Evolutionary conservation across 2,888 invertebrate species (phyloP), one percentile per base, ranked within the genome.

Genomic region (Nematopogon swammerdamellus): DNA sequence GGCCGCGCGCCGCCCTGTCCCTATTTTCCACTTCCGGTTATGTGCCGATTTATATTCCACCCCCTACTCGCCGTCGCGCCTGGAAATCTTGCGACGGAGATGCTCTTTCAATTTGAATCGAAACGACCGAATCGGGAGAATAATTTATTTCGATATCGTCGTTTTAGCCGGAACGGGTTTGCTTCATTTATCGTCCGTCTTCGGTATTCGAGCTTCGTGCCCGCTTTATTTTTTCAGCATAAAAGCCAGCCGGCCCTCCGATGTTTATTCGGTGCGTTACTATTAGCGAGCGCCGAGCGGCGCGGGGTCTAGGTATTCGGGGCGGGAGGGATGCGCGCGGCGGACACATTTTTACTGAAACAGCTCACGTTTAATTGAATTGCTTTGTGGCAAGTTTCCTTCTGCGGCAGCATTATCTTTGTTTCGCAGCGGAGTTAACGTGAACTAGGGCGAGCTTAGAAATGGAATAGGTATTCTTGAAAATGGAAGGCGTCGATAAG

Each of bases 31-130:
- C 72, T 73, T 71, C 74, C 73, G 71, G 75, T 76, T 79, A 79
- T 79, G 71, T 71, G 75, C 67, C 76, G 75, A 79, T 79, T 77
- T 79, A 79, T 79, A 77, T 79, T 79, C 77, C 70, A 73, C 70
- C 72, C 76, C 75, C 74, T 4, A 76, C 75, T 76, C 76, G 73
- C 75, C 72, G 76, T 67, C 77, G 72, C 77, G 72, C 42, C 42
- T 71, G 77, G 75, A 76, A 77, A 79, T 79, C 77, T 79, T 74
- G 73, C 76, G 79, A 77, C 72, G 73, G 71, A 66, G 67, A 71
- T 70, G 68, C 64, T 72, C 69, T 76, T 73, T 73, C 74, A 72
- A 73, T 76, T 75, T 71, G 70, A 75, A 75, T 74, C 64, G 72
- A 70, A 74, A 72, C 70, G 69, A 68, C 65, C 68, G 74, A 70